Evolutionary conservation across 2,888 invertebrate genomes (phyloP).

Genomic region (Nezara viridula): DNA sequence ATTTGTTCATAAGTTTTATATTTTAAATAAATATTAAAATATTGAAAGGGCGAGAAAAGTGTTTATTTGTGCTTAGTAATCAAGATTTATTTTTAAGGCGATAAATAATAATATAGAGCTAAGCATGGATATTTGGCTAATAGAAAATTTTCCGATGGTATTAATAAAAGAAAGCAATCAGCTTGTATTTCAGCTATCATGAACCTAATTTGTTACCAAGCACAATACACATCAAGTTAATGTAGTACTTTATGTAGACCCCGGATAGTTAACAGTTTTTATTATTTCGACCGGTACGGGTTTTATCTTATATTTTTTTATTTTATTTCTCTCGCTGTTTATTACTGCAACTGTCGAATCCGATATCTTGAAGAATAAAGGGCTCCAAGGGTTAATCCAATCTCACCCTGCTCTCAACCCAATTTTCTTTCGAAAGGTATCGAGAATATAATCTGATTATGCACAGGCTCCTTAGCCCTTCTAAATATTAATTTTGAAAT

Average conservation of each 20-base stretch:
- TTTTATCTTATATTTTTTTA: neutral
- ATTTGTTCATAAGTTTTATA: too few species aligned
- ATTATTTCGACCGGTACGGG: neutral
- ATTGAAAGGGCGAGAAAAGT: neutral
- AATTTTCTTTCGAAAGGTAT: neutral
- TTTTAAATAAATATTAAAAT: too few species aligned
- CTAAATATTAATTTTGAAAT: neutral
- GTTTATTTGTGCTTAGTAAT: neutral
- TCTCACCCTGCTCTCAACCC: neutral
- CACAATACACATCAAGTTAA: neutral
- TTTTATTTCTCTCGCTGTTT: neutral
- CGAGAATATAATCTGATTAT: neutral
- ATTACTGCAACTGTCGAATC: neutral
- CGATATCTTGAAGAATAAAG: neutral
- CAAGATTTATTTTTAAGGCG: neutral
- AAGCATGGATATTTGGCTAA: neutral
- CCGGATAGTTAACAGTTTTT: neutral
- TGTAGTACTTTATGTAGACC: neutral
- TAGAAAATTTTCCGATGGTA: neutral
- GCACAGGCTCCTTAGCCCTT: neutral
- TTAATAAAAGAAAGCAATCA: neutral
- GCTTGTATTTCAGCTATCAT: neutral
- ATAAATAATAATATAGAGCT: neutral
- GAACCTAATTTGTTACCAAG: neutral
- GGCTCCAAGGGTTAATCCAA: neutral